These are phyloP conservation scores for Meiosimyza decipiens DNA, from an alignment of 2,888 invertebrate species.

Conservation along the genomic window DNA sequence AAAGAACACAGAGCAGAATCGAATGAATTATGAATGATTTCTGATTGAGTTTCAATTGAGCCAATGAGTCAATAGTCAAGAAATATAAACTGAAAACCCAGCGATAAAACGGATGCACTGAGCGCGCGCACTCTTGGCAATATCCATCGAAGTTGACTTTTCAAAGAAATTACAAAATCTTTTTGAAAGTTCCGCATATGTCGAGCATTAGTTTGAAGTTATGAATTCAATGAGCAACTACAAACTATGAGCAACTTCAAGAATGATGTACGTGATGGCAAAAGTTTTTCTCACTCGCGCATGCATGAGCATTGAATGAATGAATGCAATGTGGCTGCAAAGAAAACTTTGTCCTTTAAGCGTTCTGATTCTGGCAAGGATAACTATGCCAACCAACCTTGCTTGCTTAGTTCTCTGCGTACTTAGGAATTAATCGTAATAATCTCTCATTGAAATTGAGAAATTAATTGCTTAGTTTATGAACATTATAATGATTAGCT, in stretches of 20 bases:
- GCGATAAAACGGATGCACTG: not conserved
- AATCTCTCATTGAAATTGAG: constrained; percentile 10
- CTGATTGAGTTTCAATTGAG: constrained; percentile 36
- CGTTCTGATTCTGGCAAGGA: not conserved
- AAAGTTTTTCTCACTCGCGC: constrained; percentile 1
- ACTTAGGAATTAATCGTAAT: constrained; percentile 10
- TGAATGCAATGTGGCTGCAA: not conserved
- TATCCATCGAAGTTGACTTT: not conserved
- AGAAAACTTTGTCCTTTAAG: constrained; percentile 25
- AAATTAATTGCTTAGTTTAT: not conserved
- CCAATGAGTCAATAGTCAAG: constrained; percentile 30
- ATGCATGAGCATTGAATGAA: constrained; percentile 4
- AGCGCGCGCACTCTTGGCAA: not conserved
- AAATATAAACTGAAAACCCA: not conserved
- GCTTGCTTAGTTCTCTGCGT: constrained; percentile 1
- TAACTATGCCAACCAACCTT: not conserved
- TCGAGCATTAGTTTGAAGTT: constrained; percentile 15
- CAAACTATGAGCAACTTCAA: constrained; percentile 16
- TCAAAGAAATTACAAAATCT: constrained; percentile 3
- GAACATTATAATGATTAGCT: too few relatives aligned
- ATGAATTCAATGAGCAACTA: not conserved
- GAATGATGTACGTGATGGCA: constrained; percentile 21
- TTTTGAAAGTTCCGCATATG: constrained; percentile 14
- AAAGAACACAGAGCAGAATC: too few relatives aligned
- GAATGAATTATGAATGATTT: constrained; percentile 34